Evolutionary conservation across 2,797 vertebrate genomes (phyloP).

Genomic region (Coregonus suidteri): DNA sequence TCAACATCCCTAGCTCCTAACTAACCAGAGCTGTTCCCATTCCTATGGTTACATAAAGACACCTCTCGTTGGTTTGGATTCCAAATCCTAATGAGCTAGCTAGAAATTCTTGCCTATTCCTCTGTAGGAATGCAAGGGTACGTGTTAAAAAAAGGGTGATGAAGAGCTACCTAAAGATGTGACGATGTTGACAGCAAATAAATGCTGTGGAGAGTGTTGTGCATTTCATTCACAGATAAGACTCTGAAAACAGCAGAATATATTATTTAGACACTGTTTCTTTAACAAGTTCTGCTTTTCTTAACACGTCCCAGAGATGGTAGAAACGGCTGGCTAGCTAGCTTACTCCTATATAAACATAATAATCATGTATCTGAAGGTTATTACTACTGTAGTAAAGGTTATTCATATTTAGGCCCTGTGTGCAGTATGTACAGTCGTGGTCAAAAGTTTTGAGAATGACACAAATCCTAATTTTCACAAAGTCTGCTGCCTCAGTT

Average conservation of each 20-base stretch:
- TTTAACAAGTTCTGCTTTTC: background rate
- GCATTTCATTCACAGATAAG: background rate
- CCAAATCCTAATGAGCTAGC: background rate
- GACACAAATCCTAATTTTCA: too few relatives aligned
- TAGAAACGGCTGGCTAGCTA: background rate
- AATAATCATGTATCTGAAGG: background rate
- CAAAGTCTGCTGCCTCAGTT: too few relatives aligned
- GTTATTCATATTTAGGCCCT: background rate
- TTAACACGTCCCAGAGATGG: background rate
- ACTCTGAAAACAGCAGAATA: background rate
- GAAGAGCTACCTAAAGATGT: background rate
- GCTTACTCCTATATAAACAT: background rate
- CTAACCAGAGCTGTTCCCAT: background rate
- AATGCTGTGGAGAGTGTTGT: background rate
- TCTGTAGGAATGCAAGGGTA: background rate
- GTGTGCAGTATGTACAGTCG: background rate
- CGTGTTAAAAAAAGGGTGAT: background rate
- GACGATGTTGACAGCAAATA: background rate
- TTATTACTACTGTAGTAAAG: background rate
- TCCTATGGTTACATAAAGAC: background rate
- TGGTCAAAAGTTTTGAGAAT: too few relatives aligned
- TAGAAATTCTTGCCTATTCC: too few relatives aligned
- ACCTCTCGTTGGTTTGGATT: background rate
- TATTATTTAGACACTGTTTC: background rate
- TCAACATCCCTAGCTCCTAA: constrained; percentile 16